phyloP scores from a whole-genome alignment of 1,140 invertebrate genomes.

The Cydia pomonella region DNA sequence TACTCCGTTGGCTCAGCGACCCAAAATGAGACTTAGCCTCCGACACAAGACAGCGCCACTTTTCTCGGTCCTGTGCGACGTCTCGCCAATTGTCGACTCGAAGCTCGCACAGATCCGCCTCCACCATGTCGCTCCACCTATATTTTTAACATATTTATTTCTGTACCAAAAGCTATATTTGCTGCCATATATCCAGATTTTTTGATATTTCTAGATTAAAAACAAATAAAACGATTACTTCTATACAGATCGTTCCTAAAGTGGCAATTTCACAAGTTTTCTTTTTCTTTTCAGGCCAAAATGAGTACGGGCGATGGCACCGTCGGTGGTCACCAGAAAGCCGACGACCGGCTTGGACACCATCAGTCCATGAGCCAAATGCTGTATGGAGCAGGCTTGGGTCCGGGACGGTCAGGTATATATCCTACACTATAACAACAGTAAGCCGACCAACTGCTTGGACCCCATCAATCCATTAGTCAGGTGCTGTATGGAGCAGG shows the following conservation, averaged over 20 bases:
- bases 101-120: too few relatives aligned
- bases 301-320: constrained; percentile 81
- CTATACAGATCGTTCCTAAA: not conserved
- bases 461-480: constrained; percentile 77
- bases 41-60: too few relatives aligned
- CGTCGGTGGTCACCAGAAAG: constrained; percentile 72
- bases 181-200: not conserved
- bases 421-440: constrained; percentile 55
- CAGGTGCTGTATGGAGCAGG: constrained; percentile 79
- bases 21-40: too few relatives aligned
- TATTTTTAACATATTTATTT: too few relatives aligned
- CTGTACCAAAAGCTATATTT: too few relatives aligned
- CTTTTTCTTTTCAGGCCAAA: constrained; percentile 79
- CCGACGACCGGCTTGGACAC: constrained; percentile 71
- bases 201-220: not conserved
- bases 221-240: constrained; percentile 33
- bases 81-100: too few relatives aligned
- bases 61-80: too few relatives aligned
- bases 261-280: constrained; percentile 15
- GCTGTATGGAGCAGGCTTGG: constrained; percentile 76
- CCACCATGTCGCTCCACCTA: too few relatives aligned
- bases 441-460: constrained; percentile 70
- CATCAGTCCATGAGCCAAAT: constrained; percentile 80
- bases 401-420: constrained; percentile 76
- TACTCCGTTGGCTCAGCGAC: too few relatives aligned